These are phyloP conservation scores for Drosophila multiciliata DNA, from an alignment of 2,888 invertebrate species.

Conservation along the genomic window DNA sequence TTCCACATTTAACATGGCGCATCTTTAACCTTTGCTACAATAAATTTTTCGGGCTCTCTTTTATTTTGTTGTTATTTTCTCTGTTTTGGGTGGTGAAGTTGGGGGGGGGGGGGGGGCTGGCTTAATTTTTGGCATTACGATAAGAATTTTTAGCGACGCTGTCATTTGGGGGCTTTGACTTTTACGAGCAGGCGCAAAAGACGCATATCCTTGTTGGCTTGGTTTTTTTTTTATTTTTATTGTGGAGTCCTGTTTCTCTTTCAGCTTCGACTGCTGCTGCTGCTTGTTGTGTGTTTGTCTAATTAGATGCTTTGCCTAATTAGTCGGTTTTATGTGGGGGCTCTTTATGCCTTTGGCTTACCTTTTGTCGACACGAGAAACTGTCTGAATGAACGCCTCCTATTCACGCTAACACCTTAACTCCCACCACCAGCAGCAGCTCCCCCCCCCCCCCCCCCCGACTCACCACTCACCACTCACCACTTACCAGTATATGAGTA, in stretches of 20 bases:
- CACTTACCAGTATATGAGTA: not conserved
- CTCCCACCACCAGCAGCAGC: not conserved
- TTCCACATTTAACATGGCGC: slow-evolving; percentile 80
- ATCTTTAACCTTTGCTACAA: slow-evolving; percentile 77
- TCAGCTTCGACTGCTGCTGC: not conserved
- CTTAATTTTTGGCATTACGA: slow-evolving; percentile 61
- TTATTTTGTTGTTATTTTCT: slow-evolving; percentile 4
- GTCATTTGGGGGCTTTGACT: slow-evolving; percentile 76
- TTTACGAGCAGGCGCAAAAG: slow-evolving; percentile 76
- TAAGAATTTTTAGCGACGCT: slow-evolving; percentile 79
- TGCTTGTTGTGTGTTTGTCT: slow-evolving; percentile 48
- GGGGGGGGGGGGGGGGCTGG: slow-evolving; percentile 1
- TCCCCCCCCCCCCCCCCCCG: not conserved
- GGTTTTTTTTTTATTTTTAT: slow-evolving; percentile 22
- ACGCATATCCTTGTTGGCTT: slow-evolving; percentile 64
- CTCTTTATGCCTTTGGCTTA: slow-evolving; percentile 76
- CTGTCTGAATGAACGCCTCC: not conserved
- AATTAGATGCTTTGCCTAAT: slow-evolving; percentile 79
- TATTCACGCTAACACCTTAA: not conserved
- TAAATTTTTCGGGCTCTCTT: slow-evolving; percentile 55
- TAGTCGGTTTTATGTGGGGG: slow-evolving; percentile 75
- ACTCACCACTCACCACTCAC: not conserved
- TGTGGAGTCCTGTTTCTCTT: slow-evolving; percentile 1
- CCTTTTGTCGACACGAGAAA: slow-evolving; percentile 56
- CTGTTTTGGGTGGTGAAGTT: not conserved